Conservation (phyloP, 2,113 vertebrate species). For the Pseudorasbora parva region DNA sequence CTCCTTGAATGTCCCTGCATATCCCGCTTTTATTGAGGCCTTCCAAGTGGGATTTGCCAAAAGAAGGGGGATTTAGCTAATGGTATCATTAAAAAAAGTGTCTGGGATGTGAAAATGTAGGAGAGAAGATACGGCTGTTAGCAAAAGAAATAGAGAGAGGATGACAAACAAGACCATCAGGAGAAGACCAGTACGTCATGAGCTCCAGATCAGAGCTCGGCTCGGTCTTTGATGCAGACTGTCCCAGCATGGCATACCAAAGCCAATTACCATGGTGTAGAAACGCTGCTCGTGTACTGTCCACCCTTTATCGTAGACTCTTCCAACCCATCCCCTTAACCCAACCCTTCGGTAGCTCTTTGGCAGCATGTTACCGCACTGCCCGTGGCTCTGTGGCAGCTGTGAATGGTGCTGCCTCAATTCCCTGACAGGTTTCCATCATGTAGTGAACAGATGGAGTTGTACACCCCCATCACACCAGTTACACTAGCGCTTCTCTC, state of each 20-base stretch:
- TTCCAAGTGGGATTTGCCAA: conserved; percentile 51
- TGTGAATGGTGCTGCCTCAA: conserved; percentile 53
- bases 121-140: conserved; percentile 13
- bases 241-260: conserved; percentile 51
- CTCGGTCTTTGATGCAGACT: conserved; percentile 12
- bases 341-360: conserved; percentile 27
- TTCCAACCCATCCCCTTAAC: conserved; percentile 8
- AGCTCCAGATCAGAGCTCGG: conserved; percentile 39
- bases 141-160: conserved; percentile 23
- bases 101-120: conserved; percentile 19
- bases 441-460: conserved; percentile 64
- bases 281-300: conserved; percentile 14
- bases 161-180: conserved; percentile 24
- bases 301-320: background rate
- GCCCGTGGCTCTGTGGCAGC: conserved; percentile 51
- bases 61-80: conserved; percentile 59
- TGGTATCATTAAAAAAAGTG: conserved; percentile 60
- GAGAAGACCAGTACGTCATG: conserved; percentile 21
- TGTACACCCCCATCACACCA: conserved; percentile 50
- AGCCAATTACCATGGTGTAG: conserved; percentile 52
- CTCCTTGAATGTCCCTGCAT: conserved; percentile 21
- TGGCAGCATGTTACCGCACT: conserved; percentile 44
- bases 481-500: conserved; percentile 57
- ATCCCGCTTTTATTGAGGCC: conserved; percentile 53
- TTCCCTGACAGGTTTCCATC: conserved; percentile 59